Evolutionary conservation across 2,797 vertebrate genomes (phyloP).

Genomic region (Peromyscus attwateri): DNA sequence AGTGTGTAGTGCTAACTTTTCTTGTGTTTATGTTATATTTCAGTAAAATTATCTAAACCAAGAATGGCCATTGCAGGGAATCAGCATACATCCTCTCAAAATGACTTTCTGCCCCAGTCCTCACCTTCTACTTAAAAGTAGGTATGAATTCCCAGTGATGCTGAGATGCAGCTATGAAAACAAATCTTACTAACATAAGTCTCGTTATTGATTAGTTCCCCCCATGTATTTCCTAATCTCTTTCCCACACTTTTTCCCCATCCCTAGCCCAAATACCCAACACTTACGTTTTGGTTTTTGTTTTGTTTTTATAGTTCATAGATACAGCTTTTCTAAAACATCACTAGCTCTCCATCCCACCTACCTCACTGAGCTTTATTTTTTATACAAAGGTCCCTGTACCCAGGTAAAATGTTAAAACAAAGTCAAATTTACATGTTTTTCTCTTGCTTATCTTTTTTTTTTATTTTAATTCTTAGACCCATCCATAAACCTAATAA

Average conservation of each 20-base stretch:
- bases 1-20: neutral
- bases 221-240: neutral
- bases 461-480: constrained; percentile 12
- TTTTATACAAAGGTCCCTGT: neutral
- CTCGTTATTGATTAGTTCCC: neutral
- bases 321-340: neutral
- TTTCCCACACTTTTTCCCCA: neutral
- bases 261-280: neutral
- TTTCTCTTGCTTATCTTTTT: neutral
- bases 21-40: neutral
- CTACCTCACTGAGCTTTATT: neutral
- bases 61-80: neutral
- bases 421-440: neutral
- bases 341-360: neutral
- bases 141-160: neutral
- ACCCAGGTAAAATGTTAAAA: neutral
- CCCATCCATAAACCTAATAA: neutral
- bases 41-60: constrained; percentile 21
- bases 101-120: neutral
- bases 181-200: neutral
- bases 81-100: neutral
- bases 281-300: neutral
- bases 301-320: neutral
- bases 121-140: constrained; percentile 4
- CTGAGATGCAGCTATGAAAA: neutral